Percentiles rank a stretch among this genome's conserved stretches.
Evolutionary conservation across 2,888 invertebrate genomes (phyloP).

Genomic region (Baronia brevicornis): DNA sequence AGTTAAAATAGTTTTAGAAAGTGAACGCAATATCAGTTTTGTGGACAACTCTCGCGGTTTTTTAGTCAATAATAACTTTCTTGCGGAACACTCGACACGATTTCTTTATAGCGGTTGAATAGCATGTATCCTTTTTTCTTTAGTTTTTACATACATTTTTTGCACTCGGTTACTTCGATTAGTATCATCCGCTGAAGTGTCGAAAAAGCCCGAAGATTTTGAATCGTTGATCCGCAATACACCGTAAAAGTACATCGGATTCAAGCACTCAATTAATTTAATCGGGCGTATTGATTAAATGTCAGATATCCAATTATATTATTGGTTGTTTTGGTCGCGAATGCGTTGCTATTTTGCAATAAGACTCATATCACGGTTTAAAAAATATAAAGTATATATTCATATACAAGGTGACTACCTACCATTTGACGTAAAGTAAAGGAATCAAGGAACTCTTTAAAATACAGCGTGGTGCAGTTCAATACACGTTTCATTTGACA

Average conservation of each 20-base stretch:
- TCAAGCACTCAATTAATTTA: constrained; percentile 62
- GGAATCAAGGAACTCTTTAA: no score
- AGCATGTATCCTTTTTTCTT: no score
- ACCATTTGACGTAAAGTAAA: no score
- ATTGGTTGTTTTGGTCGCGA: constrained; percentile 42
- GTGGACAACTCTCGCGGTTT: constrained; percentile 30
- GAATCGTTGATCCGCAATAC: constrained; percentile 19
- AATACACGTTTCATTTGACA: no score
- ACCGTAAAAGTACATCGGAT: constrained; percentile 55
- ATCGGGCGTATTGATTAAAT: constrained; percentile 67
- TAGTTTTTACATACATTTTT: constrained; percentile 43
- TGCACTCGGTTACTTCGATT: constrained; percentile 9
- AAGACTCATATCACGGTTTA: constrained; percentile 5
- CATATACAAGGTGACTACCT: no score
- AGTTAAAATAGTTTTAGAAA: constrained; percentile 41
- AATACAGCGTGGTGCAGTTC: no score
- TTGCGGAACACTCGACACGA: no score
- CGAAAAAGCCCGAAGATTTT: not conserved
- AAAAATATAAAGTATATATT: no score
- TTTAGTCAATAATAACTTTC: constrained; percentile 36
- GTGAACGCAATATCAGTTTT: constrained; percentile 31
- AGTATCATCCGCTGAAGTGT: not conserved
- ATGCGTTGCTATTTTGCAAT: constrained; percentile 25
- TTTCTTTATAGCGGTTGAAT: no score
- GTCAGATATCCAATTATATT: constrained; percentile 69